Conservation (phyloP, 1,140 invertebrate species). For the Chymomyza costata region DNA sequence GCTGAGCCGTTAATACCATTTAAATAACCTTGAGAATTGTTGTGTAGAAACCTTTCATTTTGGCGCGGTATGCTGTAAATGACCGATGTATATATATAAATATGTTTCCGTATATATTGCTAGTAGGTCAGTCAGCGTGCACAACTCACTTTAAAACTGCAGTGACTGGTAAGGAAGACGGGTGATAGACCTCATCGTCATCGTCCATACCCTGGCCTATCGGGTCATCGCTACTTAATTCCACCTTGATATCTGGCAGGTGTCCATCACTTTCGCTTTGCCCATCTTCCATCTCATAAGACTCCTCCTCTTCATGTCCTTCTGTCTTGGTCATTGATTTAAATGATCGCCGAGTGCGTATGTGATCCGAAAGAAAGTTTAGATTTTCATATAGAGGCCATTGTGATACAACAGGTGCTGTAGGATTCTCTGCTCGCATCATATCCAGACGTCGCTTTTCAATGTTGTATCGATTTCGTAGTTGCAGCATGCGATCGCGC, state of each 20-base stretch:
- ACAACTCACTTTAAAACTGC: conserved; percentile 50
- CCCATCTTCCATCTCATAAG: conserved; percentile 40
- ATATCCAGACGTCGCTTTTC: conserved; percentile 69
- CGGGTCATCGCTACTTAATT: too few relatives aligned
- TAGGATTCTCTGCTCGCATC: conserved; percentile 22
- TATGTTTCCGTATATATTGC: too few relatives aligned
- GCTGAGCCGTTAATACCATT: too few relatives aligned
- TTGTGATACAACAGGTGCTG: conserved; percentile 39
- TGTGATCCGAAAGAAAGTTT: conserved; percentile 68
- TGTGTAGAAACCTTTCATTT: too few relatives aligned
- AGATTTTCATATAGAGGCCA: conserved; percentile 73
- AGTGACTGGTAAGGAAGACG: conserved; percentile 39
- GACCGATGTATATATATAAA: too few relatives aligned
- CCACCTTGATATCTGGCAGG: conserved; percentile 35
- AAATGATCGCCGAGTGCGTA: conserved; percentile 63
- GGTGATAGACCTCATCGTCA: conserved; percentile 21
- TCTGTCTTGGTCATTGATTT: conserved; percentile 34
- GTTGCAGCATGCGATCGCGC: conserved; percentile 68
- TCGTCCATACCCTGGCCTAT: conserved; percentile 7
- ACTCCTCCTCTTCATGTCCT: conserved; percentile 39
- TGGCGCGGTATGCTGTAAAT: too few relatives aligned
- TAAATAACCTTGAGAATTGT: too few relatives aligned
- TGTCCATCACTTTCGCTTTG: conserved; percentile 45
- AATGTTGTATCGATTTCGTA: conserved; percentile 73
- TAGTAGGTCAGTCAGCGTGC: not conserved